phyloP scores from a whole-genome alignment of 2,113 vertebrate species.

The Apeltes quadracus region DNA sequence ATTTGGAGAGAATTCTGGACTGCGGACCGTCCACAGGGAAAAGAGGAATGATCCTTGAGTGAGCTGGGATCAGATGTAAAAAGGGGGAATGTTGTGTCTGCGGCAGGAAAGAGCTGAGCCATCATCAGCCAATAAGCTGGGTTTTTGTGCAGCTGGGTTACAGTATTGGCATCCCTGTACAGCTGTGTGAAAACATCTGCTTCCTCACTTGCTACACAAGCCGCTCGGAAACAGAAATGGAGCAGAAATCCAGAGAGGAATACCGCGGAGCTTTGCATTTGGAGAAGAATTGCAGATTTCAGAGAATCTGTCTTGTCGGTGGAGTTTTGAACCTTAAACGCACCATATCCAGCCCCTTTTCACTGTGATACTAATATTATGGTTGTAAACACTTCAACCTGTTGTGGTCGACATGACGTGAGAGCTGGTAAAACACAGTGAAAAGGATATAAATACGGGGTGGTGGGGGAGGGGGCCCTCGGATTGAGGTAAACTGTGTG shows the following conservation, averaged over 20 bases:
- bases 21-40: constrained; percentile 42
- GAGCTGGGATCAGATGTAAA: constrained; percentile 62
- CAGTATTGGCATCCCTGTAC: constrained; percentile 44
- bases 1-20: constrained; percentile 40
- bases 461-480: constrained; percentile 45
- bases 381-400: constrained; percentile 55
- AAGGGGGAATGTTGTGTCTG: constrained; percentile 66
- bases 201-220: constrained; percentile 48
- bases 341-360: constrained; percentile 38
- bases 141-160: constrained; percentile 55
- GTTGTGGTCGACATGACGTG: constrained; percentile 9
- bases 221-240: constrained; percentile 44
- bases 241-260: constrained; percentile 31
- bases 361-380: constrained; percentile 36
- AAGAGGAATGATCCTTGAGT: constrained; percentile 47
- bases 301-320: constrained; percentile 11
- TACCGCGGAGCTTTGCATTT: constrained; percentile 22
- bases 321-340: constrained; percentile 37
- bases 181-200: constrained; percentile 71
- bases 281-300: constrained; percentile 28
- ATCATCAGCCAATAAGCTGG: constrained; percentile 45
- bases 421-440: constrained; percentile 58
- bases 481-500: constrained; percentile 67
- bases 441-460: constrained; percentile 45
- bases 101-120: constrained; percentile 40